Conservation (phyloP, 2,113 vertebrate species). For the Hystrix cristata region DNA sequence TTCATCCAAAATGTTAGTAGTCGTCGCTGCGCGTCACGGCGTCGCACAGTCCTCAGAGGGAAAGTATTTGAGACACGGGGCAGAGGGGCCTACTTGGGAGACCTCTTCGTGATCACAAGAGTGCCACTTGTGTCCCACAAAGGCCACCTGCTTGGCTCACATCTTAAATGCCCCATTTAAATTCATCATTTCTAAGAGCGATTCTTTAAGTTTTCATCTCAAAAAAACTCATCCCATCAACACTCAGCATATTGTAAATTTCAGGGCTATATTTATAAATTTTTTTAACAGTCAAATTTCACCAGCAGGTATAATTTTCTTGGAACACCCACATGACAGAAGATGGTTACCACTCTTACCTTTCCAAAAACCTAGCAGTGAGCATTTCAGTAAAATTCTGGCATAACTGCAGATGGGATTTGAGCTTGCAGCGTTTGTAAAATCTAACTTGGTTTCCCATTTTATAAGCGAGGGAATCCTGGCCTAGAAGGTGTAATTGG, state of each 20-base stretch:
- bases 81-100: conserved; percentile 70
- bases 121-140: conserved; percentile 76
- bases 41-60: not conserved
- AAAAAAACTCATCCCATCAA: no score
- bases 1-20: not conserved
- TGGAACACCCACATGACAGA: not conserved
- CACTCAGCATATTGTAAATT: not conserved
- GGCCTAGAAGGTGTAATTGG: not conserved
- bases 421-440: not conserved
- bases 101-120: conserved; percentile 66
- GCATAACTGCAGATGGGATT: not conserved
- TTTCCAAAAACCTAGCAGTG: not conserved
- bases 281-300: conserved; percentile 23
- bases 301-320: conserved; percentile 35
- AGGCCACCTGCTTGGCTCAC: conserved; percentile 72
- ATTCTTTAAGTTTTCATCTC: conserved; percentile 41
- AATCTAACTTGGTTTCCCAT: not conserved
- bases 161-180: conserved; percentile 69
- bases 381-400: conserved; percentile 5
- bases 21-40: not conserved
- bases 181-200: conserved; percentile 2
- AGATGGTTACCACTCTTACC: not conserved
- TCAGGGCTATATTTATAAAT: not conserved
- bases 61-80: conserved; percentile 53
- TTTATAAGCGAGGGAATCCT: not conserved